Percentiles rank a stretch among this genome's conserved stretches.
Conservation (phyloP, 2,113 vertebrate genomes). For the Solea solea region DNA sequence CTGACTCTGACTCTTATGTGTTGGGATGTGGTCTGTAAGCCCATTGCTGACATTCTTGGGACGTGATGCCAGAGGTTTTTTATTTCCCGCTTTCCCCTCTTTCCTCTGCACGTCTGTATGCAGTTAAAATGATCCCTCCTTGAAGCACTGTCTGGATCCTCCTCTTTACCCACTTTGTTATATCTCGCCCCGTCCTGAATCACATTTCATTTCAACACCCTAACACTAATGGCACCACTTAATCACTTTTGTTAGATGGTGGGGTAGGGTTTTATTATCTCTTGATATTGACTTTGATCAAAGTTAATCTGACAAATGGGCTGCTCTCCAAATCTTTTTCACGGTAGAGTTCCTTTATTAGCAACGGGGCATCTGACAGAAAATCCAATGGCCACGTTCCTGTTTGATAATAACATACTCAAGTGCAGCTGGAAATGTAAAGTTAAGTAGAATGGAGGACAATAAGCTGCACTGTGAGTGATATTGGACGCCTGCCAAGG, state of each 20-base stretch:
- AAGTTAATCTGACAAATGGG: constrained; percentile 60
- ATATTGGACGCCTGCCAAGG: constrained; percentile 44
- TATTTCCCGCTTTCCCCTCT: constrained; percentile 54
- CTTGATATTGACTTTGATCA: constrained; percentile 63
- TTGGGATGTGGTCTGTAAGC: constrained; percentile 78
- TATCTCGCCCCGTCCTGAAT: constrained; percentile 28
- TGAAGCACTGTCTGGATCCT: constrained; percentile 58
- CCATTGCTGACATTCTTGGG: constrained; percentile 80
- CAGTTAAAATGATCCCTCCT: constrained; percentile 66
- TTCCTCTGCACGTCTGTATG: constrained; percentile 58
- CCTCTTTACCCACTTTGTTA: constrained; percentile 42
- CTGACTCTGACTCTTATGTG: constrained; percentile 70
- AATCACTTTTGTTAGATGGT: constrained; percentile 56
- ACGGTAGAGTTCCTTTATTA: constrained; percentile 32
- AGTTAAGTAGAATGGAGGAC: constrained; percentile 21
- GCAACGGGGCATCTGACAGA: constrained; percentile 39
- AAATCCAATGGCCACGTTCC: constrained; percentile 44
- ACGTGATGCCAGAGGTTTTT: constrained; percentile 71
- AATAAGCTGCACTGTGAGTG: constrained; percentile 37
- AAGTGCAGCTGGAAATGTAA: constrained; percentile 45
- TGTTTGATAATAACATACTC: constrained; percentile 50
- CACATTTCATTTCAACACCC: constrained; percentile 46
- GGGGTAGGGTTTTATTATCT: constrained; percentile 45
- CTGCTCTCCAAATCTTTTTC: constrained; percentile 44
- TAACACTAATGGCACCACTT: constrained; percentile 45